Percentiles rank a stretch among this genome's conserved stretches.
Evolutionary conservation across 2,888 invertebrate genomes (phyloP).

Genomic region (Chesias legatella): DNA sequence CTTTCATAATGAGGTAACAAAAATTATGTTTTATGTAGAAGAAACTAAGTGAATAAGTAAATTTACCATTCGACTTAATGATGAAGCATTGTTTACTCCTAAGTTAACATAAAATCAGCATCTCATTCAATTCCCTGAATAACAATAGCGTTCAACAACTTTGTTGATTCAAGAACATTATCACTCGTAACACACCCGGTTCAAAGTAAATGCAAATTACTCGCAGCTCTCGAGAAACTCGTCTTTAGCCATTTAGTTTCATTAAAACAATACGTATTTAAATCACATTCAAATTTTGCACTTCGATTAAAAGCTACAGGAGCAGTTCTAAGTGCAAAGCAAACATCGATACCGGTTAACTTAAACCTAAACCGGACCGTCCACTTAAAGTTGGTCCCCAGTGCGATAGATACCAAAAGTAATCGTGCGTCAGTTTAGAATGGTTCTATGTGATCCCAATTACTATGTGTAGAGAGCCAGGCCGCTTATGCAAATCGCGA

Average conservation of each 20-base stretch:
- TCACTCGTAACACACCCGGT: conserved; percentile 25
- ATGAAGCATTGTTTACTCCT: conserved; percentile 16
- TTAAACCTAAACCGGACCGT: conserved; percentile 53
- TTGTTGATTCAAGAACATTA: conserved; percentile 29
- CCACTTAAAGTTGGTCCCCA: conserved; percentile 40
- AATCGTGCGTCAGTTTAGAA: conserved; percentile 44
- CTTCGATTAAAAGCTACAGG: conserved; percentile 75
- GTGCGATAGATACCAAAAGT: conserved; percentile 22
- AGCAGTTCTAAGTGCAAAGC: conserved; percentile 69
- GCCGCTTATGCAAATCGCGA: conserved; percentile 80
- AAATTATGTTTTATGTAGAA: too few relatives aligned
- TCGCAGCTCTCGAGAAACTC: conserved; percentile 42
- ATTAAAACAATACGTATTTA: conserved; percentile 72
- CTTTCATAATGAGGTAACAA: too few relatives aligned
- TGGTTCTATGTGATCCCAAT: conserved; percentile 74
- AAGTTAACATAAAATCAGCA: conserved; percentile 27
- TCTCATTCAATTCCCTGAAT: conserved; percentile 22
- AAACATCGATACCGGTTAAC: conserved; percentile 67
- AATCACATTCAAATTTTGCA: conserved; percentile 76
- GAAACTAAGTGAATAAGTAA: too few relatives aligned
- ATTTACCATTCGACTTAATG: conserved; percentile 10
- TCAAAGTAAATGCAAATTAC: conserved; percentile 65
- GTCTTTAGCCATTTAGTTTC: conserved; percentile 51
- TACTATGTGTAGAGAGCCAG: conserved; percentile 75
- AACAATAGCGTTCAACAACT: conserved; percentile 22